Evolutionary conservation across 2,888 invertebrate genomes (phyloP), one percentile per base, ranked within the genome.

Genomic region (Steinernema hermaphroditum): DNA sequence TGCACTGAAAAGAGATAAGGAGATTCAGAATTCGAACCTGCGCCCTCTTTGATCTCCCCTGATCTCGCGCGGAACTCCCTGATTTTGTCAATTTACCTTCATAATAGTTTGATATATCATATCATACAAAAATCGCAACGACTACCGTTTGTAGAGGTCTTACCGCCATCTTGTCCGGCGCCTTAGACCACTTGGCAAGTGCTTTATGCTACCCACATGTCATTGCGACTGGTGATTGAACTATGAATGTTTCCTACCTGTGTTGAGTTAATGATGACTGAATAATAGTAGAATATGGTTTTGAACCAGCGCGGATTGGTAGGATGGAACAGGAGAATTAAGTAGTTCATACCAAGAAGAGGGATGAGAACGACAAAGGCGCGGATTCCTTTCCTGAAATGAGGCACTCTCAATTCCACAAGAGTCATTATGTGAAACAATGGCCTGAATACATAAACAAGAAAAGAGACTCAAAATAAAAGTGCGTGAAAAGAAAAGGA

Each of bases 111-210:
- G n/a, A n/a, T n/a, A n/a, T n/a, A n/a, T n/a, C n/a, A n/a, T n/a
- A n/a, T n/a, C n/a, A n/a, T n/a, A n/a, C n/a, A n/a, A n/a, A n/a
- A n/a, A n/a, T n/a, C n/a, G n/a, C n/a, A n/a, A n/a, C n/a, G n/a
- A n/a, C n/a, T n/a, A n/a, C n/a, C n/a, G n/a, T n/a, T n/a, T n/a
- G n/a, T n/a, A n/a, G n/a, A n/a, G 80, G 80, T 80, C 80, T 78
- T 80, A 92, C 92, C 92, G 90, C 91, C 90, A 91, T 91, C 91
- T 90, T 91, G 91, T 90, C 90, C 90, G 88, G 90, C 92, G 92
- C 92, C 92, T 92, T 92, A 92, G 92, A 92, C 92, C 92, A 91
- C 92, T 92, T 83, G 83, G 83, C 83, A 83, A 83, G 81, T 80
- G 78, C 77, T 76, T 76, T 27, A 27, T 54, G 49, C 19, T 19